Conservation (phyloP, 2,888 invertebrate species). For the Blera fallax region DNA sequence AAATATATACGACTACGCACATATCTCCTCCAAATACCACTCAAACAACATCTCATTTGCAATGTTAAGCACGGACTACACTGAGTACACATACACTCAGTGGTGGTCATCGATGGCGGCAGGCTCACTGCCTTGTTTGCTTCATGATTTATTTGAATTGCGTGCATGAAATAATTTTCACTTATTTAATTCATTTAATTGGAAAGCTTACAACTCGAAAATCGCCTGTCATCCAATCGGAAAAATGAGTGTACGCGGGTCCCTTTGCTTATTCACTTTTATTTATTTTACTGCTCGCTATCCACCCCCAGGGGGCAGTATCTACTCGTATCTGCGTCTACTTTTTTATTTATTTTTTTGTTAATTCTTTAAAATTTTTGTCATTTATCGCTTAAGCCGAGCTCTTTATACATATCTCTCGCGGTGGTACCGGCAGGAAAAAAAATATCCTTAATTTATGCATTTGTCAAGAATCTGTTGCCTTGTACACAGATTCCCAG, state of each 20-base stretch:
- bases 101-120: conserved; percentile 30
- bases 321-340: conserved; percentile 20
- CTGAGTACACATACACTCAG: conserved; percentile 1
- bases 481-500: conserved; percentile 51
- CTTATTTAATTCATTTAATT: conserved; percentile 71
- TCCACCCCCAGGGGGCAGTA: conserved; percentile 1
- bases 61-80: conserved; percentile 54
- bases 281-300: conserved; percentile 11
- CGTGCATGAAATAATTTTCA: conserved; percentile 72
- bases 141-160: conserved; percentile 67
- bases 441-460: conserved; percentile 60
- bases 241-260: conserved; percentile 35
- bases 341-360: conserved; percentile 6
- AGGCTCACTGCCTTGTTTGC: conserved; percentile 45
- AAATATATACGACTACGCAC: conserved; percentile 10
- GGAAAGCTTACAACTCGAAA: conserved; percentile 68
- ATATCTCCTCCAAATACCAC: conserved; percentile 36
- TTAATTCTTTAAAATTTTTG: conserved; percentile 61
- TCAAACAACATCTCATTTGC: conserved; percentile 60
- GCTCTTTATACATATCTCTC: conserved; percentile 9
- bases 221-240: conserved; percentile 65
- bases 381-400: conserved; percentile 62
- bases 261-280: conserved; percentile 17
- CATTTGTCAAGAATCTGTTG: conserved; percentile 64
- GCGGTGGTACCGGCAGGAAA: not conserved